Evolutionary conservation across 2,113 vertebrate genomes (phyloP).

Genomic region (Circaetus gallicus): DNA sequence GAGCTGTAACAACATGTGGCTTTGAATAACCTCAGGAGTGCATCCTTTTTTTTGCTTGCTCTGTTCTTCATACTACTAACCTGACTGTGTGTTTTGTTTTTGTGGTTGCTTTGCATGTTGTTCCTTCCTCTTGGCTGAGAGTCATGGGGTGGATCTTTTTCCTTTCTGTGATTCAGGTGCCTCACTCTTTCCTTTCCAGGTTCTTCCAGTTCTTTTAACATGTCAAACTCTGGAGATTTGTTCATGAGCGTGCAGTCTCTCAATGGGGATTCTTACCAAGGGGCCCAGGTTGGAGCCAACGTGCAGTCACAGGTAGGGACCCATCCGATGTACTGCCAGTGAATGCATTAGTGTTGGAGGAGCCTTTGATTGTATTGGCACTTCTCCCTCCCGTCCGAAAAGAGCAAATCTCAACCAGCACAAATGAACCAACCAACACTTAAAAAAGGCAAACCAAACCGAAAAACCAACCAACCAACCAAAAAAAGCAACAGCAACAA

Average conservation of each 20-base stretch:
- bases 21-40: constrained; percentile 54
- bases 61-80: constrained; percentile 78
- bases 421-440: constrained; percentile 17
- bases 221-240: constrained; percentile 99
- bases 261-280: constrained; percentile 99
- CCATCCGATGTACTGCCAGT: constrained; percentile 74
- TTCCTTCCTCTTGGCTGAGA: constrained; percentile 75
- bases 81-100: constrained; percentile 67
- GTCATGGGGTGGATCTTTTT: constrained; percentile 78
- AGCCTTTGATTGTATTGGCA: constrained; percentile 68
- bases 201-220: constrained; percentile 99
- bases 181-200: constrained; percentile 97
- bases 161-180: constrained; percentile 91
- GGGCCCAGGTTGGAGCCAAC: constrained; percentile 99
- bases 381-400: constrained; percentile 55
- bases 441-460: constrained; percentile 21
- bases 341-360: constrained; percentile 64
- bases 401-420: constrained; percentile 61
- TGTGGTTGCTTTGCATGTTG: constrained; percentile 76
- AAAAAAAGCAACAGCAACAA: background rate
- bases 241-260: constrained; percentile 99
- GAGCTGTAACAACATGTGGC: constrained; percentile 35
- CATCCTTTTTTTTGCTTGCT: constrained; percentile 69
- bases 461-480: background rate
- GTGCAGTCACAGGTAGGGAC: constrained; percentile 99